Evolutionary conservation across 2,888 invertebrate species (phyloP), one percentile per base, ranked within the genome.

Genomic region (Prenolepis imparis): DNA sequence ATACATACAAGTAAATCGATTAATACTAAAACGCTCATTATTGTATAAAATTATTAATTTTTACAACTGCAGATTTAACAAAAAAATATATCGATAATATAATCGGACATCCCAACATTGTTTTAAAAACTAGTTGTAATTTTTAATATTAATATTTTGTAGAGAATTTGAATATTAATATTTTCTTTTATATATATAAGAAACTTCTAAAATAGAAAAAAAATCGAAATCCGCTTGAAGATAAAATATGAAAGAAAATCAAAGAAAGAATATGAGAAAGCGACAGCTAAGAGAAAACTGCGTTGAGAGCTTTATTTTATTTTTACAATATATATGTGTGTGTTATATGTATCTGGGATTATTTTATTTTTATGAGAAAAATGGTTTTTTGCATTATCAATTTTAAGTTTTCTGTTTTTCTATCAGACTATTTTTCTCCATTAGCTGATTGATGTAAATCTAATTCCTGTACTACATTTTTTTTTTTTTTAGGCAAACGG

Each of bases 361-460:
- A n/a, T 52, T n/a, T 52, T 59, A 73, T 41, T 61, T 73, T 61
- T 61, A 61, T 6, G 15, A 63, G 4, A 28, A 4, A n/a, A n/a
- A 32, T 28, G 9, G 1, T 63, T 41, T 44, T 73, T 41, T 41
- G 8, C 12, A 28, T 3, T 28, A 59, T 8, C 8, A 6, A 41
- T 28, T n/a, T 52, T 15, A 41, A 73, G 4, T 24, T 24, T 73
- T 41, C 2, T 12, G 4, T 36, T 11, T 18, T 36, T 6, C n/a
- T 28, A 3, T n/a, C 41, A n/a, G 41, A 44, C 21, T 15, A 4
- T 4, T 44, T 74, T n/a, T 73, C 21, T 63, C 9, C 61, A 61
- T 73, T 61, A 61, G 11, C 24, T 9, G 15, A 61, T 28, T 41
- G 24, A 39, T 24, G 9, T 61, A 73, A 61, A 61, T 73, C n/a